A percentile compares a stretch with the other conserved stretches of the same genome.
These are phyloP conservation scores for Ageneiosus marmoratus DNA, from an alignment of 2,113 vertebrate species.

Conservation along the genomic window DNA sequence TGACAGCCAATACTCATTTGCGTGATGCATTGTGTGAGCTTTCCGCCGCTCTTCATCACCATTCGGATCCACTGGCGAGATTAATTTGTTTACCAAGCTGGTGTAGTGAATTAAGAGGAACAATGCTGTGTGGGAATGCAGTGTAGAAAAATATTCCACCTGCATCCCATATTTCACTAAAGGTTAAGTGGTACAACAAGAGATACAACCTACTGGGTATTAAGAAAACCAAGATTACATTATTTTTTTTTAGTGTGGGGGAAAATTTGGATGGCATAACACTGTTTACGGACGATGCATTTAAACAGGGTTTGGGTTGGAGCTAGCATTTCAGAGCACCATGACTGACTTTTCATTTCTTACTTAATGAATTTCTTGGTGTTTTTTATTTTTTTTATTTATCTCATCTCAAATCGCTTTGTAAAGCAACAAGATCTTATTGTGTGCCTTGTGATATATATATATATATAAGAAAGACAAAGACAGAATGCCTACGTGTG, in stretches of 20 bases:
- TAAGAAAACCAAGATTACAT: background rate
- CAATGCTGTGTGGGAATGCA: conserved; percentile 45
- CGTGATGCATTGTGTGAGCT: conserved; percentile 69
- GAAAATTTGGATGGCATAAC: background rate
- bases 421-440: background rate
- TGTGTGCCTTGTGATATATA: background rate
- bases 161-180: conserved; percentile 11
- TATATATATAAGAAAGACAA: conserved; percentile 11
- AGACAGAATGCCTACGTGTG: background rate
- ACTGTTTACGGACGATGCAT: background rate
- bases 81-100: conserved; percentile 76
- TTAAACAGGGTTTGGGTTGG: background rate
- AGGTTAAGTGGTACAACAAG: conserved; percentile 22
- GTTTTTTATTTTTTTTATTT: no score
- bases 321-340: no score
- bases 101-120: conserved; percentile 67
- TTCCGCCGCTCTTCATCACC: conserved; percentile 50
- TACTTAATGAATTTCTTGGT: background rate
- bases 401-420: background rate
- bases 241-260: background rate
- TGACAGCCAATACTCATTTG: conserved; percentile 67
- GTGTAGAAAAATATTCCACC: conserved; percentile 62
- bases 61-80: conserved; percentile 63
- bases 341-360: background rate
- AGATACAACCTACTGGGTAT: background rate